These are phyloP conservation scores for Notodonta dromedarius DNA, from an alignment of 2,888 invertebrate species.

Conservation along the genomic window DNA sequence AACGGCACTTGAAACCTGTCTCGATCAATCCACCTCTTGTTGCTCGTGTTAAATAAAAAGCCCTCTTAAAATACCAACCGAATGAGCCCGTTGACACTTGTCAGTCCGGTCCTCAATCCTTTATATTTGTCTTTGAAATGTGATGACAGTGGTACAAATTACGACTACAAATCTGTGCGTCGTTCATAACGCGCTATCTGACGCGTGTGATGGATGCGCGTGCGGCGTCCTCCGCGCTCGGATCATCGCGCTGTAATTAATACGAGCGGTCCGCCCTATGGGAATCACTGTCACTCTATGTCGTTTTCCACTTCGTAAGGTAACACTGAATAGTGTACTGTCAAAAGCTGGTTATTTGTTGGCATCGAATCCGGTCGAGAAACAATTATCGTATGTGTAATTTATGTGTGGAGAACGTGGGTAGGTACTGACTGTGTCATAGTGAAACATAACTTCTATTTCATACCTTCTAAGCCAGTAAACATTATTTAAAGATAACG, in stretches of 20 bases:
- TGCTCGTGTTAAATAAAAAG: constrained; percentile 82
- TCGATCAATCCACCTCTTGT: constrained; percentile 83
- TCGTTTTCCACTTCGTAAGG: constrained; percentile 71
- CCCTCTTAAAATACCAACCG: constrained; percentile 80
- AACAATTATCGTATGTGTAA: constrained; percentile 51
- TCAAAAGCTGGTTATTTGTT: constrained; percentile 63
- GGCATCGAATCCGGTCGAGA: constrained; percentile 53
- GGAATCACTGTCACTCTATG: constrained; percentile 75
- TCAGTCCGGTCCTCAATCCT: constrained; percentile 82
- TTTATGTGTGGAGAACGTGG: constrained; percentile 32
- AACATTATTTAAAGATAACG: constrained; percentile 76
- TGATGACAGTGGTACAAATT: constrained; percentile 85
- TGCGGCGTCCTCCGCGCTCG: constrained; percentile 56
- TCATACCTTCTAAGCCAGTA: constrained; percentile 37
- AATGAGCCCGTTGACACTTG: constrained; percentile 80
- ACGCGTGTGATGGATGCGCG: constrained; percentile 77
- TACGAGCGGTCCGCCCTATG: constrained; percentile 69
- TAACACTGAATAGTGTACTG: constrained; percentile 67
- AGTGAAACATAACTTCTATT: constrained; percentile 31
- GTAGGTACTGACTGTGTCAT: constrained; percentile 33
- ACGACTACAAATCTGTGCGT: constrained; percentile 82
- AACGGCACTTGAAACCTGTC: constrained; percentile 83
- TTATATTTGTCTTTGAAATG: constrained; percentile 85
- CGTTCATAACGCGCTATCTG: constrained; percentile 81
- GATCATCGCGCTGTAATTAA: constrained; percentile 80